These are phyloP conservation scores for Sylvilagus floridanus DNA, from an alignment of 2,797 vertebrate genomes.

Conservation along the genomic window DNA sequence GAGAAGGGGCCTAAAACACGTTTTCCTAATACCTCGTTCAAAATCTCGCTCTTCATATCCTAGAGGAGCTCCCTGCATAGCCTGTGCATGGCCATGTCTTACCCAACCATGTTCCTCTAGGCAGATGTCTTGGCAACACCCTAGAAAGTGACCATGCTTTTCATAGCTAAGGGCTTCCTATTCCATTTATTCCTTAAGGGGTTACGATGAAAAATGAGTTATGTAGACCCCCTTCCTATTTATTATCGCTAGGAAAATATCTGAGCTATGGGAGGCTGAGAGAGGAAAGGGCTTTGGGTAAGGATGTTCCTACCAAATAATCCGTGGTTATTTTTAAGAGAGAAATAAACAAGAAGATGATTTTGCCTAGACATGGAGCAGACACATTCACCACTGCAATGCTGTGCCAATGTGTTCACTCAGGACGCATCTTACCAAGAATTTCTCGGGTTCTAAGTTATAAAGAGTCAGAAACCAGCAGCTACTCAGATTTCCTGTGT, in stretches of 20 bases:
- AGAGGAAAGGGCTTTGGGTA: constrained; percentile 34
- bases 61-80: background rate
- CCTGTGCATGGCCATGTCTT: background rate
- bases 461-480: background rate
- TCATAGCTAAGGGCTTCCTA: background rate
- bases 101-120: background rate
- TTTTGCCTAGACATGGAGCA: background rate
- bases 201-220: background rate
- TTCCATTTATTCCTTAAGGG: background rate
- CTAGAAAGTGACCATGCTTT: background rate
- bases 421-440: background rate
- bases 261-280: background rate
- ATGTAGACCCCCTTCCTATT: background rate
- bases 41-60: background rate
- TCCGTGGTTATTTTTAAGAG: background rate
- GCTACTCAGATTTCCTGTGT: background rate
- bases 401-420: background rate
- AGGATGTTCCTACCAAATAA: background rate
- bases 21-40: constrained; percentile 17
- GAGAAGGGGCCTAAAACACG: background rate
- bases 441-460: background rate
- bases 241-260: background rate
- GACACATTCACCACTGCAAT: background rate
- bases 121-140: background rate
- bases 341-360: background rate